phyloP scores from a whole-genome alignment of 2,797 vertebrate species.

The Alcedo atthis region DNA sequence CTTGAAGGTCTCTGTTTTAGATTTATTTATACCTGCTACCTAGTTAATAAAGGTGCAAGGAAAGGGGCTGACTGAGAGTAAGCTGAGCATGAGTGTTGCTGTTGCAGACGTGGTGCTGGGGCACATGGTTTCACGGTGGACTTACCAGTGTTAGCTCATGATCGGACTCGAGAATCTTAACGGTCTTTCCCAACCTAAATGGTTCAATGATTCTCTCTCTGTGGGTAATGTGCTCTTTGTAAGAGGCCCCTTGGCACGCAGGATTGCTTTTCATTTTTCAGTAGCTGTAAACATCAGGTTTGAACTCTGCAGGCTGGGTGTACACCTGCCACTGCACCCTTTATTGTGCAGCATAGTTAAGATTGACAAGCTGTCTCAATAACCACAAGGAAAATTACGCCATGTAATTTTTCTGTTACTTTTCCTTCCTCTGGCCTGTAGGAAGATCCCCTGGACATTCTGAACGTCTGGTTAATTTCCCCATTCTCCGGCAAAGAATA shows the following conservation, averaged over 20 bases:
- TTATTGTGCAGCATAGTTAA: neutral
- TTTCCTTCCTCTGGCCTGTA: conserved; percentile 4
- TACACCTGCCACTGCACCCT: neutral
- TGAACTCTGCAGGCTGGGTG: neutral
- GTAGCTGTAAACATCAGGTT: neutral
- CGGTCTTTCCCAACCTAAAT: neutral
- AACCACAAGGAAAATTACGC: neutral
- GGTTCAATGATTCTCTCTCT: neutral
- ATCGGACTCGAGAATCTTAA: neutral
- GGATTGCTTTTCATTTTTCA: neutral
- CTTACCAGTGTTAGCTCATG: neutral
- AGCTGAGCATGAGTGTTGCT: neutral
- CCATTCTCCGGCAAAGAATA: neutral
- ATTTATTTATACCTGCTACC: neutral
- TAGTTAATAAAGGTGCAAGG: neutral
- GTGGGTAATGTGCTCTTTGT: neutral
- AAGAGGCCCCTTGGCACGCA: accelerated
- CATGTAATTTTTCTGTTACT: neutral
- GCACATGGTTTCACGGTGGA: neutral
- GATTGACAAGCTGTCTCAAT: neutral
- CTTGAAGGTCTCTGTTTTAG: neutral
- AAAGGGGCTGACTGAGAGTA: neutral
- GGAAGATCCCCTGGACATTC: neutral
- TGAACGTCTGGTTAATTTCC: neutral
- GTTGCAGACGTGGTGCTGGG: accelerated